Base-by-base conservation (phyloP, 1,140 invertebrate genomes). In the Hermetia illucens region DNA sequence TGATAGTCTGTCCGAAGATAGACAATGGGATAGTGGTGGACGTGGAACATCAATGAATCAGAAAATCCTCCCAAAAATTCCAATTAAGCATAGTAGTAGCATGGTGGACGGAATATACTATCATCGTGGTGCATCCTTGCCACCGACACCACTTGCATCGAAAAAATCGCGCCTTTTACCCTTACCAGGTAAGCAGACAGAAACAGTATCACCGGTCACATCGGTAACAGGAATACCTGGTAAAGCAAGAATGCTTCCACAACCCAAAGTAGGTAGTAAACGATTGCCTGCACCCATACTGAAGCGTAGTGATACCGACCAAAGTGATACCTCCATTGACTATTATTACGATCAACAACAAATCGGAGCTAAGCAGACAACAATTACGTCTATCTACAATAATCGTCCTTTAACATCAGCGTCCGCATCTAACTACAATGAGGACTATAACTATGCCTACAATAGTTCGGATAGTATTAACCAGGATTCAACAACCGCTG, bases 401-500 rank as follows among this genome's bases (percentile, higher is more conserved):
- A 15, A 13, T 29, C 27, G 12, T 29, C 9, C 27, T 3, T 3
- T 13, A 29, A 52, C 48, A 19, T 54, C 56, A 5, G 52, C 57
- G 47, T 35, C 56, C 24, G 46, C 56, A 20, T 33, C 53, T 18
- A 46, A 55, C 24, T 75, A 74, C 55, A 75, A 77, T 61, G 73
- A 77, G 52, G 70, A 80, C 52, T 76, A 72, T 44, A 79, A 79
- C 58, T 77, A 76, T 58, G 69, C 71, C 47, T 79, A 79, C 58
- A 63, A 67, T 41, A 76, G 71, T 60, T 57, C 50, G 24, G 56
- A 58, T 44, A 59, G 57, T 46, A 19, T 35, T 19, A 35, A 35
- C 21, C 34, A 35, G 17, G n/a, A n/a, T n/a, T n/a, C n/a, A n/a
- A n/a, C n/a, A n/a, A n/a, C n/a, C n/a, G n/a, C n/a, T n/a, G n/a